Conservation (phyloP, 2,113 vertebrate genomes). For the Malurus alboscapulatus region DNA sequence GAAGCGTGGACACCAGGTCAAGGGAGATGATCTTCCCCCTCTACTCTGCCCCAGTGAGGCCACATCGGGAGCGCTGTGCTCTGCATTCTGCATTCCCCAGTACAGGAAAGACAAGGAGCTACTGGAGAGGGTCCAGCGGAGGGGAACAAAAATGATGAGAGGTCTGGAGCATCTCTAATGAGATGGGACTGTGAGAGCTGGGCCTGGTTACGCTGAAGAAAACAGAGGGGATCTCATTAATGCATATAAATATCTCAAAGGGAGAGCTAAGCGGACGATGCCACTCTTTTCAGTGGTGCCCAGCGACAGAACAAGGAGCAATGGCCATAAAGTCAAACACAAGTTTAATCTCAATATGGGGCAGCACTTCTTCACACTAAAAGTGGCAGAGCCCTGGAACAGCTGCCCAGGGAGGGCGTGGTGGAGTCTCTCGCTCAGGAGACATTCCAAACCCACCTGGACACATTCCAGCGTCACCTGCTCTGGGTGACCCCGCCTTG, state of each 20-base stretch:
- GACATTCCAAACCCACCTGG: background rate
- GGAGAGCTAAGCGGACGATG: background rate
- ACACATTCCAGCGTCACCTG: fast-evolving
- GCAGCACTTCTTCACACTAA: background rate
- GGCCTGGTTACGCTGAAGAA: background rate
- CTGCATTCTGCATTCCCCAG: background rate
- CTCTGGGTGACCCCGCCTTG: no score
- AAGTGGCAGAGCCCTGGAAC: background rate
- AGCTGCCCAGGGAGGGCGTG: background rate
- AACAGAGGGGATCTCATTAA: background rate
- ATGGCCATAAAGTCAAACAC: background rate
- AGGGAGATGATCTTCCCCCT: background rate
- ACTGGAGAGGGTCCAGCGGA: background rate
- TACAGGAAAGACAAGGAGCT: background rate
- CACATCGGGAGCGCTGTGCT: background rate
- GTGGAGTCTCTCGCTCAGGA: background rate
- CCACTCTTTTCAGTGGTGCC: background rate
- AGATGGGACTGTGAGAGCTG: background rate
- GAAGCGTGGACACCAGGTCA: background rate
- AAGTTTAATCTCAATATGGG: background rate
- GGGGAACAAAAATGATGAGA: background rate
- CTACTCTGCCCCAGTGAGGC: fast-evolving
- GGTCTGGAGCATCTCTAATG: background rate
- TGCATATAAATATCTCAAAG: no score
- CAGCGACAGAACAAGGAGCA: background rate